Conservation (phyloP, 2,888 invertebrate species). For the Hypselothyrea guttata region DNA sequence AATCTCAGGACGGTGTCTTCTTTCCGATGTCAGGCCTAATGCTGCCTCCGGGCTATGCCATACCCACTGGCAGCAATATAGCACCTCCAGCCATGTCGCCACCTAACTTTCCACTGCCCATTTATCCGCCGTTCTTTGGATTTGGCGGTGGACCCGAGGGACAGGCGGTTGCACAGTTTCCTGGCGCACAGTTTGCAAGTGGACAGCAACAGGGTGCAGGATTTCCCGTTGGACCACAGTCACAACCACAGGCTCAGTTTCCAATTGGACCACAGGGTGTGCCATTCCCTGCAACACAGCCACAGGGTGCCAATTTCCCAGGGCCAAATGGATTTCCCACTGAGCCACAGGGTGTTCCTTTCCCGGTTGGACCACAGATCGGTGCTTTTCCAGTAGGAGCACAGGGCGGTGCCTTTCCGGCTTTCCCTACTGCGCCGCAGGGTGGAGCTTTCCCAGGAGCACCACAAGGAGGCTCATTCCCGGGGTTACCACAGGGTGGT, state of each 20-base stretch:
- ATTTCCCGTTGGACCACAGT: constrained; percentile 13
- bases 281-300: not conserved
- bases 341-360: constrained; percentile 1
- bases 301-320: constrained; percentile 6
- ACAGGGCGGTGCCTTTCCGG: constrained; percentile 14
- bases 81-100: constrained; percentile 35
- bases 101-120: constrained; percentile 66
- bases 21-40: constrained; percentile 48
- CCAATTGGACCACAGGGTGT: constrained; percentile 18
- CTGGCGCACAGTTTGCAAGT: constrained; percentile 23
- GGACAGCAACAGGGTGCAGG: constrained; percentile 13
- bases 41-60: constrained; percentile 53
- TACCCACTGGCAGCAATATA: constrained; percentile 50
- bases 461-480: constrained; percentile 17
- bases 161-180: constrained; percentile 10
- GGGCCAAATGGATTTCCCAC: too few species aligned
- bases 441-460: constrained; percentile 14
- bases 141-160: constrained; percentile 33
- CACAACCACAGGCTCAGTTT: constrained; percentile 12
- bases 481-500: constrained; percentile 9
- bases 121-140: constrained; percentile 66
- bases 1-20: constrained; percentile 38
- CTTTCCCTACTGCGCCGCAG: constrained; percentile 10
- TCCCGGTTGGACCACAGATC: constrained; percentile 13
- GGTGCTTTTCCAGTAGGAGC: constrained; percentile 6